These are phyloP conservation scores for Xenopus petersii DNA, from an alignment of 2,797 vertebrate genomes.

Conservation along the genomic window DNA sequence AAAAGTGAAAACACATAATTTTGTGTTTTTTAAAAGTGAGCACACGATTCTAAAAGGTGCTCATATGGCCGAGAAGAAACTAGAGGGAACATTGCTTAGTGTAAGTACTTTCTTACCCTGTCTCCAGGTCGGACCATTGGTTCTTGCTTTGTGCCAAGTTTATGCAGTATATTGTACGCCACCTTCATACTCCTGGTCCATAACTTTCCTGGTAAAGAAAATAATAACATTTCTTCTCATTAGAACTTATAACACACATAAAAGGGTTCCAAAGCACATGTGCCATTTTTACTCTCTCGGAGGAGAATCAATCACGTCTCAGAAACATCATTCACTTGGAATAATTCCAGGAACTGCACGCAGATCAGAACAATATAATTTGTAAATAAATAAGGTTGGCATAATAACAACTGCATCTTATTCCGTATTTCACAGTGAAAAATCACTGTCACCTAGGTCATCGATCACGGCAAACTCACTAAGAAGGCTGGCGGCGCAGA, in stretches of 20 bases:
- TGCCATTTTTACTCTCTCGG: too few species aligned
- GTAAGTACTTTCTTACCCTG: conserved; percentile 72
- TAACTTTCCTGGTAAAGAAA: conserved; percentile 80
- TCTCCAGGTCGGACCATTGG: conserved; percentile 90
- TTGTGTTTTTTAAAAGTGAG: too few species aligned
- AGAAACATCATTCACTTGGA: too few species aligned
- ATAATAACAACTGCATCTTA: neutral
- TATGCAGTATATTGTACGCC: conserved; percentile 95
- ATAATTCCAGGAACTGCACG: neutral
- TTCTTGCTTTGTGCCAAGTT: conserved; percentile 92
- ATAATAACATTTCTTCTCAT: neutral
- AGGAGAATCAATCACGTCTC: too few species aligned
- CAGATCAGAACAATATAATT: neutral
- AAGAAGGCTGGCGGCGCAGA: too few species aligned
- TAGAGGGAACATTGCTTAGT: too few species aligned
- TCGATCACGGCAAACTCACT: too few species aligned
- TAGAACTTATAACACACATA: neutral
- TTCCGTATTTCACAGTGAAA: neutral
- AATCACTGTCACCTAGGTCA: too few species aligned
- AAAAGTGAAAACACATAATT: too few species aligned
- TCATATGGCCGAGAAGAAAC: too few species aligned
- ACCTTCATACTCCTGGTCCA: conserved; percentile 97
- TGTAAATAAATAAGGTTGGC: neutral
- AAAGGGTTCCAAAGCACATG: too few species aligned
- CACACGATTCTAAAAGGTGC: too few species aligned